Evolutionary conservation across 2,797 vertebrate species (phyloP).

Genomic region (Macropodus opercularis): DNA sequence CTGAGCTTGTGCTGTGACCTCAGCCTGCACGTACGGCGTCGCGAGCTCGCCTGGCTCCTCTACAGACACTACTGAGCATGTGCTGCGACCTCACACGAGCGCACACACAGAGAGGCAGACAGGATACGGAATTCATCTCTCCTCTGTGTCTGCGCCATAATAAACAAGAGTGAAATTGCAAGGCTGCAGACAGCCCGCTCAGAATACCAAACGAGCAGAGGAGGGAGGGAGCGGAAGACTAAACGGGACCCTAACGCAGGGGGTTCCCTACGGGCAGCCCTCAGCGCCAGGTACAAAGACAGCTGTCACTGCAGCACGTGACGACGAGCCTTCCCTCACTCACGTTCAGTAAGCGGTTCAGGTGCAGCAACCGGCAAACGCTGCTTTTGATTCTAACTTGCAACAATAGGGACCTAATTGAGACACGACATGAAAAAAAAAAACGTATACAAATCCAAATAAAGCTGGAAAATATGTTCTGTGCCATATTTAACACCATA

Average conservation of each 20-base stretch:
- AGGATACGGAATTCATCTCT: slow-evolving; percentile 84
- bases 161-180: slow-evolving; percentile 85
- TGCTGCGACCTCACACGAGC: slow-evolving; percentile 90
- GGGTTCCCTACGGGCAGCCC: slow-evolving; percentile 67
- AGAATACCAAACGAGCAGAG: slow-evolving; percentile 82
- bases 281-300: slow-evolving; percentile 51
- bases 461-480: neutral
- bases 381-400: too few relatives aligned
- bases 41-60: slow-evolving; percentile 87
- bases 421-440: neutral
- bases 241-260: slow-evolving; percentile 63
- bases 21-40: slow-evolving; percentile 92
- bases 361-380: too few relatives aligned
- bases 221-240: slow-evolving; percentile 47
- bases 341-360: too few relatives aligned
- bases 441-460: neutral
- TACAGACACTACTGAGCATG: slow-evolving; percentile 95
- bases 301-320: slow-evolving; percentile 57
- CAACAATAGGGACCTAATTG: too few relatives aligned
- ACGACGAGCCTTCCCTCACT: neutral
- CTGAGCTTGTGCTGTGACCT: slow-evolving; percentile 98
- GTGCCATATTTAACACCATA: neutral
- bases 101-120: slow-evolving; percentile 74
- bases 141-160: slow-evolving; percentile 86
- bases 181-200: slow-evolving; percentile 78